Percentiles rank a stretch among this genome's conserved stretches.
phyloP scores from a whole-genome alignment of 2,113 vertebrate species.

The Cephalopterus ornatus region DNA sequence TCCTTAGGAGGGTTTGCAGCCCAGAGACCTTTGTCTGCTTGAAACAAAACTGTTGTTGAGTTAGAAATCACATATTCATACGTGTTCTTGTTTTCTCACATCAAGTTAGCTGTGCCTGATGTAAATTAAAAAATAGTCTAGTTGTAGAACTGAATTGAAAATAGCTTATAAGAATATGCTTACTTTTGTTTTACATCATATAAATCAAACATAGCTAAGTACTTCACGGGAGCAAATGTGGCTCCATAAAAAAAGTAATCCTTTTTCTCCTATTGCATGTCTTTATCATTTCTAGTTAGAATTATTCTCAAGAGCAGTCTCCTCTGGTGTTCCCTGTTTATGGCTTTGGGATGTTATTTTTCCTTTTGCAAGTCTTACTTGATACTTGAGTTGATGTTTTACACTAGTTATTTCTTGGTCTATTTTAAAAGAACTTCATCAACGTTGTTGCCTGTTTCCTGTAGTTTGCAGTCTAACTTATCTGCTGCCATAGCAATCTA shows the following conservation, averaged over 20 bases:
- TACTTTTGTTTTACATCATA: not conserved
- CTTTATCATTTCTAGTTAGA: not conserved
- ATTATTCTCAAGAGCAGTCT: not conserved
- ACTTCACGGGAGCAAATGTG: fast-evolving
- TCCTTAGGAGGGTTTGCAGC: not conserved
- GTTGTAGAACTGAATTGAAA: not conserved
- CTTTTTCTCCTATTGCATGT: not conserved
- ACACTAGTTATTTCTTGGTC: not conserved
- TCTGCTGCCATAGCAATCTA: not conserved
- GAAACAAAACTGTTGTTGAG: not conserved
- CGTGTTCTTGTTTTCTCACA: not conserved
- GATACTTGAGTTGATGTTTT: not conserved
- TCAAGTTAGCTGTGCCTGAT: not conserved
- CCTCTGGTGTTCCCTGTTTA: not conserved
- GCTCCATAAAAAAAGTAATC: not conserved
- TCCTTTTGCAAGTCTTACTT: not conserved
- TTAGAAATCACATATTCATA: fast-evolving
- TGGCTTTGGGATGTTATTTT: not conserved
- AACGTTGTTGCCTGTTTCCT: not conserved
- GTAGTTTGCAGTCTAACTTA: not conserved
- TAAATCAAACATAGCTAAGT: not conserved
- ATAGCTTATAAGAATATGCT: not conserved
- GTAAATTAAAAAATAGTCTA: not conserved
- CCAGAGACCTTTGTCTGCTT: not conserved
- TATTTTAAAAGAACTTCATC: not conserved